A percentile compares a stretch with the other conserved stretches of the same genome.
These are phyloP conservation scores for Fringilla coelebs DNA, from an alignment of 2,797 vertebrate species.

Conservation along the genomic window DNA sequence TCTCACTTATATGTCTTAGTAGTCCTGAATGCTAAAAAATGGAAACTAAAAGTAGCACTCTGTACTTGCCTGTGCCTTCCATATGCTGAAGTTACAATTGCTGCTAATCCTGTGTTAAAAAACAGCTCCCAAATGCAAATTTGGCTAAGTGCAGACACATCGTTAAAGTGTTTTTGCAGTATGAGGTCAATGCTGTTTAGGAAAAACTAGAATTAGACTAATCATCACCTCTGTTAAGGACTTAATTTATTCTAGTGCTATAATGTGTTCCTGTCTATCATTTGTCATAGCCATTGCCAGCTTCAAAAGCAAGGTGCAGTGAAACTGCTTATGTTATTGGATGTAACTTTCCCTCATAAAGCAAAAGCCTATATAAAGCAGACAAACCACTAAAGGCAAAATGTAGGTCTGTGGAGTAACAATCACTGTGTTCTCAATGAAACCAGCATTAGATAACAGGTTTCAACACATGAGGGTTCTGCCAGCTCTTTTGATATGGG, in stretches of 20 bases:
- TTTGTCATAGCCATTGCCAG: background rate
- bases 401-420: background rate
- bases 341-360: background rate
- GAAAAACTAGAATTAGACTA: background rate
- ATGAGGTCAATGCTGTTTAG: background rate
- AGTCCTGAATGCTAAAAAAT: background rate
- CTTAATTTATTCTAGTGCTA: background rate
- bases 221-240: background rate
- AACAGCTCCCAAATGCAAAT: background rate
- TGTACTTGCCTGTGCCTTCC: background rate
- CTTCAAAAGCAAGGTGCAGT: background rate
- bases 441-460: background rate
- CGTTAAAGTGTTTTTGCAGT: background rate
- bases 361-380: background rate
- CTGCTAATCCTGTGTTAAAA: background rate
- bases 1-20: background rate
- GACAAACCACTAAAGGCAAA: background rate
- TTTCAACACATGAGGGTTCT: background rate
- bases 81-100: background rate
- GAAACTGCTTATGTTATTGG: background rate
- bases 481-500: background rate
- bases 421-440: background rate
- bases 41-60: background rate
- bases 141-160: background rate
- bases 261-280: background rate